These are phyloP conservation scores for Habropoda laboriosa DNA, from an alignment of 1,140 invertebrate genomes.

Conservation along the genomic window DNA sequence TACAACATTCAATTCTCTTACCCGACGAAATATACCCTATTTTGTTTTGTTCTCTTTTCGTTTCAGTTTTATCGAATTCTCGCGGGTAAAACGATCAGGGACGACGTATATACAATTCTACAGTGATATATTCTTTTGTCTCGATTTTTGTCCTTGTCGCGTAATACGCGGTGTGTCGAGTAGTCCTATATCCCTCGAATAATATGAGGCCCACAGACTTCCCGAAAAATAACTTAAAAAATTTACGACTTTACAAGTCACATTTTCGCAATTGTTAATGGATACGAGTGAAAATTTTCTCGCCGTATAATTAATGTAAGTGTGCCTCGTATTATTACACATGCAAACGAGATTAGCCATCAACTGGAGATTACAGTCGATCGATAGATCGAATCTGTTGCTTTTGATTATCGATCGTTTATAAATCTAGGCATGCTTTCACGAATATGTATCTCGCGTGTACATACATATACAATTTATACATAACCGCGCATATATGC, in stretches of 20 bases:
- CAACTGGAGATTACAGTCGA: background rate
- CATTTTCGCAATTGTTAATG: background rate
- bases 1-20: slow-evolving; percentile 64
- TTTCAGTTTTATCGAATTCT: slow-evolving; percentile 34
- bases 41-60: slow-evolving; percentile 9
- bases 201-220: slow-evolving; percentile 38
- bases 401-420: slow-evolving; percentile 40
- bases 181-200: slow-evolving; percentile 19
- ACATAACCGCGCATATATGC: slow-evolving; percentile 8
- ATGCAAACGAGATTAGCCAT: background rate
- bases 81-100: slow-evolving; percentile 35
- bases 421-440: slow-evolving; percentile 19
- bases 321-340: slow-evolving; percentile 18
- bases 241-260: background rate
- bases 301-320: background rate
- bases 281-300: background rate
- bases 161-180: slow-evolving; percentile 20
- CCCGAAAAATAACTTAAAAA: background rate
- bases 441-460: background rate
- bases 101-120: slow-evolving; percentile 65
- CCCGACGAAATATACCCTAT: slow-evolving; percentile 50
- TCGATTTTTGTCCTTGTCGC: slow-evolving; percentile 20
- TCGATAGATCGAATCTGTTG: slow-evolving; percentile 24
- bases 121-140: slow-evolving; percentile 47
- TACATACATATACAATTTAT: slow-evolving; percentile 24